phyloP scores from a whole-genome alignment of 2,113 vertebrate genomes.

The Clarias macrocephalus region DNA sequence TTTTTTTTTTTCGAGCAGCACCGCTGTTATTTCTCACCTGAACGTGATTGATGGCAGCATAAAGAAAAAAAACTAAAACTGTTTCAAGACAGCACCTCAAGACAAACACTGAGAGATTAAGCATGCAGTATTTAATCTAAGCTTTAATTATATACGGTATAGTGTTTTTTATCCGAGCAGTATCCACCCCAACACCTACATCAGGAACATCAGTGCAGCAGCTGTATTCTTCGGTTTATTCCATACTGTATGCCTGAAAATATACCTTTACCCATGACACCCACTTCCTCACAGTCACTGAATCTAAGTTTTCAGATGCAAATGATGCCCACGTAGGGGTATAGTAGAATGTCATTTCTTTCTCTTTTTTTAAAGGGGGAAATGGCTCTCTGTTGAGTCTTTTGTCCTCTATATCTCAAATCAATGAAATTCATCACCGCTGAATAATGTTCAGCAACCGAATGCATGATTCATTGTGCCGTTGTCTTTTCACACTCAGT shows the following conservation, averaged over 20 bases:
- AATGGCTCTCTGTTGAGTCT: constrained; percentile 28
- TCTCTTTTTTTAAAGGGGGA: constrained; percentile 27
- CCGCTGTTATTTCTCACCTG: constrained; percentile 4
- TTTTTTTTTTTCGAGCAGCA: background rate
- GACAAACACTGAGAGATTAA: constrained; percentile 26
- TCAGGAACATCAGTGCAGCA: background rate
- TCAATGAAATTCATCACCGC: constrained; percentile 38
- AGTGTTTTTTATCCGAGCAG: constrained; percentile 28
- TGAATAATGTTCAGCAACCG: background rate
- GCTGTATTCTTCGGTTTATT: constrained; percentile 6
- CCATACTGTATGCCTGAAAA: constrained; percentile 3
- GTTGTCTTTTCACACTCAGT: background rate
- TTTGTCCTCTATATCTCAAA: constrained; percentile 15
- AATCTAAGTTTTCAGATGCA: constrained; percentile 25
- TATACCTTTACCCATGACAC: background rate
- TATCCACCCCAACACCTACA: constrained; percentile 34
- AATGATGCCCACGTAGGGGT: background rate
- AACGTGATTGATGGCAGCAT: constrained; percentile 30
- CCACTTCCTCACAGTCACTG: constrained; percentile 23
- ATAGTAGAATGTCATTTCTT: constrained; percentile 22
- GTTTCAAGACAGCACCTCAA: constrained; percentile 16
- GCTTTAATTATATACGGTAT: constrained; percentile 54
- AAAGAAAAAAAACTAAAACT: constrained; percentile 30
- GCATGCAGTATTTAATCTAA: constrained; percentile 48
- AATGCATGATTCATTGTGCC: constrained; percentile 11